Evolutionary conservation across 2,113 vertebrate genomes (phyloP), one percentile per base, ranked within the genome.

Genomic region (Zosterops borbonicus): DNA sequence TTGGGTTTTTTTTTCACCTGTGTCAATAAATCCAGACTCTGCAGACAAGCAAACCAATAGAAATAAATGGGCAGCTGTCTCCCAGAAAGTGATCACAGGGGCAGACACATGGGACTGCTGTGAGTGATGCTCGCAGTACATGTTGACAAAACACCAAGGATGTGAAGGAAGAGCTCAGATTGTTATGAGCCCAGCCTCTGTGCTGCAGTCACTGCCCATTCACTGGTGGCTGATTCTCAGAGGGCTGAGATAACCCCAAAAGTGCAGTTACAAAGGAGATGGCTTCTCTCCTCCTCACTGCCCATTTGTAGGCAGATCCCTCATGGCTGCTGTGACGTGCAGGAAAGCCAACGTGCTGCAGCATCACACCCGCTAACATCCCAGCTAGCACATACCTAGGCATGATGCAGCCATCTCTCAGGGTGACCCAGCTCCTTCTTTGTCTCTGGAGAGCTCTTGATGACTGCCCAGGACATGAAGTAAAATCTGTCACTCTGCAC

Each of bases 401-500:
- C 33, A 65, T 6, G 46, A 35, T 31, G 59, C 59, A 74, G 50
- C 47, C 52, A 71, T n/a, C 29, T n/a, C 60, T 74, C 64, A 81
- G 44, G 39, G 2, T 84, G 56, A 71, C 29, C 76, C 47, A 58
- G 39, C 60, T 62, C 53, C 58, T 37, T 59, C 85, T 67, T 83
- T 56, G 56, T 71, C 85, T 88, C 90, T 59, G 52, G 49, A 93
- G 90, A 81, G 85, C 69, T 81, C 73, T 60, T 64, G 39, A 21
- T 70, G 79, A 47, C 64, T 80, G 76, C 50, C 73, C 44, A 19
- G 1, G 5, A 77, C 2, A 4, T 0, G 0, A 42, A 62, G 19
- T 52, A 83, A 83, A 88, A 90, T 89, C 83, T 75, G 64, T 87
- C 86, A 74, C 58, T 65, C 67, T 64, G 64, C 79, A 75, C 56